These are phyloP conservation scores for Coryphaenoides rupestris DNA, from an alignment of 2,113 vertebrate species.

Conservation along the genomic window DNA sequence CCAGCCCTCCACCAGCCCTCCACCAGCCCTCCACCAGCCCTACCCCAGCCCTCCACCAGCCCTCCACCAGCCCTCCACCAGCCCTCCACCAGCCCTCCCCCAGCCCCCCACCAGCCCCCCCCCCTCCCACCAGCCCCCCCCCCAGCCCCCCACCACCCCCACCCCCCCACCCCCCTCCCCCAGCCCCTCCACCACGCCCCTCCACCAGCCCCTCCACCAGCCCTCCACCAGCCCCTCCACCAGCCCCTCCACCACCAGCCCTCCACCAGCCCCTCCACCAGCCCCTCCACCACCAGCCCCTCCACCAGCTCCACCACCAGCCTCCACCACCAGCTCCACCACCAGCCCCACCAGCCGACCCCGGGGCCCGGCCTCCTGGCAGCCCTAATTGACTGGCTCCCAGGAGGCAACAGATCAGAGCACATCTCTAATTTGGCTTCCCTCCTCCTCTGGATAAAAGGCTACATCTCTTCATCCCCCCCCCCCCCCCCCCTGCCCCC, in stretches of 20 bases:
- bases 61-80: not conserved
- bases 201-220: not conserved
- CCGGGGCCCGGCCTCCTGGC: conserved; percentile 40
- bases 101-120: not conserved
- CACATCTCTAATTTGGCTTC: conserved; percentile 67
- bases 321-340: no score
- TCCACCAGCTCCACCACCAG: no score
- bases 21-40: no score
- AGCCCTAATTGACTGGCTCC: conserved; percentile 70
- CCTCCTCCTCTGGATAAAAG: conserved; percentile 63
- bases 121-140: conserved; percentile 2
- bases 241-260: no score
- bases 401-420: conserved; percentile 62
- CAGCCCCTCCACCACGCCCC: not conserved
- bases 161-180: conserved; percentile 27
- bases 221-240: no score
- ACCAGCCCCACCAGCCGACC: not conserved
- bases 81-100: not conserved
- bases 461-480: conserved; percentile 42
- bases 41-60: not conserved
- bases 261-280: no score
- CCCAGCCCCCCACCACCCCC: conserved; percentile 22
- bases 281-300: not conserved
- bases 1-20: not conserved
- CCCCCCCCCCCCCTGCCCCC: not conserved